Evolutionary conservation across 2,888 invertebrate genomes (phyloP), one percentile per base, ranked within the genome.

Genomic region (Eutolmus rufibarbis): DNA sequence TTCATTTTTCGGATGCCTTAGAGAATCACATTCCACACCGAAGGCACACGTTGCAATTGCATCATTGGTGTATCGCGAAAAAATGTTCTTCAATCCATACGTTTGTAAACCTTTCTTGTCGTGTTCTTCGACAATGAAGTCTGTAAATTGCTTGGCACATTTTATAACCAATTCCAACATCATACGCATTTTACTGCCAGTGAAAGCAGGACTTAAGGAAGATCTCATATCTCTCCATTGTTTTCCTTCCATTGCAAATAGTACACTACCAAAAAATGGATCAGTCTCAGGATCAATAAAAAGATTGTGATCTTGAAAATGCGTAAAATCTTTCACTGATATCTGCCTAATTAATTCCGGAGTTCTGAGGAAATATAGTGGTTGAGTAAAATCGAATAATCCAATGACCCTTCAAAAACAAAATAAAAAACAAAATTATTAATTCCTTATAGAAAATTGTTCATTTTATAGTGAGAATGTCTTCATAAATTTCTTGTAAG

Each of bases 321-420:
- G 92, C 23, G 93, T 93, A 81, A 94, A 94, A 88, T 94, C 93
- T 88, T 94, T 94, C 0, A 94, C 91, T 0, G 92, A 92, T 23
- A 94, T 93, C 76, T 91, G 92, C 89, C 94, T 94, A 2, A 94
- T 91, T 16, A 94, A 86, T 74, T 94, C 94, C 0, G 94, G 94
- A 90, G 94, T 94, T 1, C 93, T 91, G 14, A 95, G 91, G 40
- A 94, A 88, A 5, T 93, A 87, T 0, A 93, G 86, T 0, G 94
- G 94, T 0, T 88, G 89, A 0, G 91, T 88, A 43, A 94, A 92
- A 89, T 94, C 94, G 87, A 92, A 94, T 40, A 92, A 90, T 1
- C 94, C 94, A 7, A 92, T 91, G 57, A 94, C 92, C 89, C 94
- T 94, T 88, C 8, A 89, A 86, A 3, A 51, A 31, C 9, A 51